Evolutionary conservation across 2,797 vertebrate species (phyloP), one percentile per base, ranked within the genome.

Genomic region (Lepus townsendii): DNA sequence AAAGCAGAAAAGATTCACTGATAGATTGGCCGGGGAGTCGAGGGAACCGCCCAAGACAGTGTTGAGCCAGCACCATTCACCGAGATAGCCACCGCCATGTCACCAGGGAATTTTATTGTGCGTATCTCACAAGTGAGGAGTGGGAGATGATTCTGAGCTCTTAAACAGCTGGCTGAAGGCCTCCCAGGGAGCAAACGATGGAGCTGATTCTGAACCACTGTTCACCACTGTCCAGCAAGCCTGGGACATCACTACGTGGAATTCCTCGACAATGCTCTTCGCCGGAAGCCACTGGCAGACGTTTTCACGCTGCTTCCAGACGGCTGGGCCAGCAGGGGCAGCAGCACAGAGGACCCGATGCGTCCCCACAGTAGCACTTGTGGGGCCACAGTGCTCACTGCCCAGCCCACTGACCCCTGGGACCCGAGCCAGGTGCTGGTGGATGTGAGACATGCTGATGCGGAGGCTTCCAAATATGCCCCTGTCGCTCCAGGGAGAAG

Each of bases 261-360:
- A 17, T 65, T 22, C 17, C 68, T 80, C 86, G 93, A 92, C 94
- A 90, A 30, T 38, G 42, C 72, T 3, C 92, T 91, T 57, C 72
- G 30, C 57, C 30, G 26, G 62, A 88, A 92, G 89, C 76, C 86
- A n/a, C 90, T 86, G 85, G 73, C 78, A 80, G 83, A 27, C 30
- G 77, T 50, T 80, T 50, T 8, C 8, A 52, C 42, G 35, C 65
- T 60, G 75, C 88, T 68, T 88, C 94, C 90, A 88, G 26, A 57
- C 32, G 87, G 80, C 71, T 47, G 86, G 47, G 52, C 79, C 57
- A 32, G 79, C 1, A 65, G 9, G 47, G 63, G 38, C 30, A 76
- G 72, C 12, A 32, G 2, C 35, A 5, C 17, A 7, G 24, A 57
- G 71, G 30, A 24, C 42, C 60, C 75, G 27, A 22, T 1, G 62